Evolutionary conservation across 1,140 invertebrate genomes (phyloP), one percentile per base, ranked within the genome.

Genomic region (Halesus radiatus): DNA sequence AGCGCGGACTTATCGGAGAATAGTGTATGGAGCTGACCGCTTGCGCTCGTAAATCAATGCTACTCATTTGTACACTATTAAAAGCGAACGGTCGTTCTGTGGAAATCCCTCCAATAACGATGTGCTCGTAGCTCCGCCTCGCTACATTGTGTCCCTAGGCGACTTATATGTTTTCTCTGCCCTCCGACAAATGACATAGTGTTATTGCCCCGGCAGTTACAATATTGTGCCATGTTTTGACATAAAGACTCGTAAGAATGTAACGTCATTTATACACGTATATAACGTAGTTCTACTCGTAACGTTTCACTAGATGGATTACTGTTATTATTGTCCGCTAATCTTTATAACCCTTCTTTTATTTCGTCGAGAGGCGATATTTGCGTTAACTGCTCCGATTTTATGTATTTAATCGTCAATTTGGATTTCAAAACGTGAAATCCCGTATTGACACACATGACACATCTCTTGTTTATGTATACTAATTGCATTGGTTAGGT

Each of bases 201-300:
- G 81, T 83, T 83, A 83, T 83, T 80, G 79, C 76, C 72, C n/a
- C 52, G 32, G 56, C 73, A 76, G 79, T 80, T 76, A 78, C 79
- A 78, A 83, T 80, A 80, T 83, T 83, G 81, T 78, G 81, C 68
- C 81, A 77, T 83, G 79, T 83, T 83, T 83, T 80, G 76, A 80
- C 78, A 77, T 72, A 80, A 64, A 80, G 60, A 75, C 54, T 75
- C 66, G 37, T 75, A 80, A 81, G 66, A 78, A 70, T 74, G 60
- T 81, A 76, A 81, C 74, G 50, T 78, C 58, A 72, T 64, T 58
- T 50, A 60, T 70, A 79, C 20, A 70, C 50, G 58, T 37, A 78
- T 37, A 79, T 32, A 56, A 70, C 26, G 54, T 78, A 66, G 37
- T 66, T 52, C 22, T 54, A 37, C 22, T 64, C 13, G 50, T 75